Percentiles rank a stretch among this genome's conserved stretches.
phyloP scores from a whole-genome alignment of 2,797 vertebrate genomes.

The Tolypeutes matacus region DNA sequence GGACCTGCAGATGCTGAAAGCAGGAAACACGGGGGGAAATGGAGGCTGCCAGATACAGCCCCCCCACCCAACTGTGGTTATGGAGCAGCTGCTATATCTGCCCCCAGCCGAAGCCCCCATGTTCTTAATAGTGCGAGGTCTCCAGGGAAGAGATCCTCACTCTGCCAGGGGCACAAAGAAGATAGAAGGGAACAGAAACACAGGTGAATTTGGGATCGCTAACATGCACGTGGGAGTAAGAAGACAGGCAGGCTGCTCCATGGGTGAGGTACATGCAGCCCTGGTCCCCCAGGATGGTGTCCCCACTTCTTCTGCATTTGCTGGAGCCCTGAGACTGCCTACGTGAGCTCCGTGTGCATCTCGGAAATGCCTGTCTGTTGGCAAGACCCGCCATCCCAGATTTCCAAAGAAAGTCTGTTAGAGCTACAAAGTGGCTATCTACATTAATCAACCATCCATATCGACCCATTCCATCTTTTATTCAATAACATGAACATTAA shows the following conservation, averaged over 20 bases:
- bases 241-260: fast-evolving
- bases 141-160: neutral
- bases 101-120: neutral
- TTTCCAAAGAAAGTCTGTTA: neutral
- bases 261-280: fast-evolving
- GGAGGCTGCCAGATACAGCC: neutral
- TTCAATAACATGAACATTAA: neutral
- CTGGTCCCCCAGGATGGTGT: too few relatives aligned
- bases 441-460: fast-evolving
- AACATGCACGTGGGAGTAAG: neutral
- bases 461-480: neutral
- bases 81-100: too few relatives aligned
- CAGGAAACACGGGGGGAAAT: fast-evolving
- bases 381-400: neutral
- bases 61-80: fast-evolving
- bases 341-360: fast-evolving
- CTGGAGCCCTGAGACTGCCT: fast-evolving
- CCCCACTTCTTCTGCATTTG: too few relatives aligned
- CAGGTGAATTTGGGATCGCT: too few relatives aligned
- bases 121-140: neutral
- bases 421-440: neutral
- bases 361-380: neutral
- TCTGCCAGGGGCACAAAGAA: neutral
- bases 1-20: fast-evolving
- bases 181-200: neutral